A percentile compares a stretch with the other conserved stretches of the same genome.
Conservation (phyloP, 2,888 invertebrate species). For the Agapetus fuscipes region DNA sequence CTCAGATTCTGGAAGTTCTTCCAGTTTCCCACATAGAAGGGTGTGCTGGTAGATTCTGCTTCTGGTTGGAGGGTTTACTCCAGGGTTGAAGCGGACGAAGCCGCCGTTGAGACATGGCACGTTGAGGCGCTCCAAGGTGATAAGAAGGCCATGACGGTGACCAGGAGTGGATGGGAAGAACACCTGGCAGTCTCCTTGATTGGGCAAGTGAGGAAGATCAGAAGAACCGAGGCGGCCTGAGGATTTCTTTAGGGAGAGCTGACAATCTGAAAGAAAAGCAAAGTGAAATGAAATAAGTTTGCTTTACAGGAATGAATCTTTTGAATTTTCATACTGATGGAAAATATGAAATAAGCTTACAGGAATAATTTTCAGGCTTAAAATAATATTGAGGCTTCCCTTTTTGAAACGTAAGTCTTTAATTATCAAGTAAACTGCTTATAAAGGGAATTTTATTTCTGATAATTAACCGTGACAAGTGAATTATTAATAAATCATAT, state of each 20-base stretch:
- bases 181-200: slow-evolving; percentile 47
- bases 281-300: too few species aligned
- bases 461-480: too few species aligned
- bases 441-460: too few species aligned
- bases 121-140: slow-evolving; percentile 58
- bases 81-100: slow-evolving; percentile 48
- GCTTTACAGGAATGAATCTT: not conserved
- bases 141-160: slow-evolving; percentile 47
- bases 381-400: slow-evolving; percentile 8
- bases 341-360: not conserved
- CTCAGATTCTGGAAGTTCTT: slow-evolving; percentile 51
- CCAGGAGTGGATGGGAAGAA: slow-evolving; percentile 39
- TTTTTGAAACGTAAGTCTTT: slow-evolving; percentile 4
- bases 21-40: slow-evolving; percentile 58
- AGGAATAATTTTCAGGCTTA: not conserved
- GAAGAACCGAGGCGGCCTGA: slow-evolving; percentile 43
- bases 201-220: slow-evolving; percentile 39
- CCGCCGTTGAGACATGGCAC: slow-evolving; percentile 56
- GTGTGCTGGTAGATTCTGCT: slow-evolving; percentile 28
- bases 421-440: too few species aligned
- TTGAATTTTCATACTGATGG: not conserved
- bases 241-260: slow-evolving; percentile 40
- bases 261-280: slow-evolving; percentile 52
- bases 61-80: slow-evolving; percentile 26
- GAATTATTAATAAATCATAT: too few species aligned